Evolutionary conservation across 2,888 invertebrate species (phyloP).

Genomic region (Rhamnusium bicolor): DNA sequence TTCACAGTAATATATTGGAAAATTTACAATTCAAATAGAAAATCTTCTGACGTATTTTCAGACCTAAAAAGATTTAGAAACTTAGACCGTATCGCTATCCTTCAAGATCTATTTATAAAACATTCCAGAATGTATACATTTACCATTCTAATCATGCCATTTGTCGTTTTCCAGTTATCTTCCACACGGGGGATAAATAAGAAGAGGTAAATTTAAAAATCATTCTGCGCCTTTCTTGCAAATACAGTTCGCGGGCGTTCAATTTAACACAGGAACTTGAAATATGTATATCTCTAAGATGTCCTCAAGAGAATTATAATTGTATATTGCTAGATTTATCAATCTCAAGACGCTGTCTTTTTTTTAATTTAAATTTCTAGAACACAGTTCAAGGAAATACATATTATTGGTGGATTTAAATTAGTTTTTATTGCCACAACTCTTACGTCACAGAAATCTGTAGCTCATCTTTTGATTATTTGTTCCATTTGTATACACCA

Average conservation of each 20-base stretch:
- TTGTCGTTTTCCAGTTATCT: constrained; percentile 29
- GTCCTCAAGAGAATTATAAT: neutral
- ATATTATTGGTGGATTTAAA: too few relatives aligned
- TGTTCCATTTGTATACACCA: too few relatives aligned
- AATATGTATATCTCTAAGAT: neutral
- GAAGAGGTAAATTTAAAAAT: constrained; percentile 32
- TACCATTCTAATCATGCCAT: constrained; percentile 34
- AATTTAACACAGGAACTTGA: neutral
- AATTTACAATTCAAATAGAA: neutral
- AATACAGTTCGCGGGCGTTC: neutral
- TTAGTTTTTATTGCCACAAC: too few relatives aligned
- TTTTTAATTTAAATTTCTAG: too few relatives aligned
- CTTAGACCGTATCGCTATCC: constrained; percentile 1
- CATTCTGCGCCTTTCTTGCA: constrained; percentile 1
- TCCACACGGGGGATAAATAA: constrained; percentile 18
- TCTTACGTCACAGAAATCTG: too few relatives aligned
- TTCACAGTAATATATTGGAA: neutral
- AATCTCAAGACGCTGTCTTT: too few relatives aligned
- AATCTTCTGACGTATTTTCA: neutral
- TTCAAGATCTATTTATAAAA: constrained; percentile 30
- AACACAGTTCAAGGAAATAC: too few relatives aligned
- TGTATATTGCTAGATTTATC: too few relatives aligned
- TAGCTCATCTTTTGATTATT: too few relatives aligned
- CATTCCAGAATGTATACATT: constrained; percentile 16
- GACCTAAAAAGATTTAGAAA: neutral